phyloP scores from a whole-genome alignment of 2,888 invertebrate genomes.

The Agrotis ipsilon region DNA sequence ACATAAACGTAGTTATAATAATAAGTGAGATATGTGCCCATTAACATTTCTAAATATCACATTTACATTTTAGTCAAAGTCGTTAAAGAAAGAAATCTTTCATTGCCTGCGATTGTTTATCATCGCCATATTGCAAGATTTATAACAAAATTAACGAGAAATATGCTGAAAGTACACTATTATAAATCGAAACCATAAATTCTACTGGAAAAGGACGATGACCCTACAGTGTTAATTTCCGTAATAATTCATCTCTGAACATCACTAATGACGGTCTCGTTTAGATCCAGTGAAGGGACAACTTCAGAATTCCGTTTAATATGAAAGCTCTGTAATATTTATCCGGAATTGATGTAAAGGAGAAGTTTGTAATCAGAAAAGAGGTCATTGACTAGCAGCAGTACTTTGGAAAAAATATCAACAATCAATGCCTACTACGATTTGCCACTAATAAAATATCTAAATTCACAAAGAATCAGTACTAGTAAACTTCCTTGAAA shows the following conservation, averaged over 20 bases:
- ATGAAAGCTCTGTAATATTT: conserved; percentile 1
- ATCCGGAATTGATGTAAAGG: no score
- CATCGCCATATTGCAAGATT: neutral
- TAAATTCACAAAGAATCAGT: no score
- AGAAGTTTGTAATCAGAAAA: no score
- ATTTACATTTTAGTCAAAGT: neutral
- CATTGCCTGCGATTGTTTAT: no score
- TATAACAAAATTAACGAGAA: neutral
- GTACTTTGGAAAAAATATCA: no score
- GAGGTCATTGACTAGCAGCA: no score
- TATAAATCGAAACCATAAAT: conserved; percentile 40
- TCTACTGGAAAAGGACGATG: conserved; percentile 9
- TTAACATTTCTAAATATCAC: no score
- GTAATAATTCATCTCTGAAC: conserved; percentile 53
- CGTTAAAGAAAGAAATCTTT: neutral
- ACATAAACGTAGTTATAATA: no score
- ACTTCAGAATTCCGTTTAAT: conserved; percentile 14
- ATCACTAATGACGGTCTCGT: conserved; percentile 42
- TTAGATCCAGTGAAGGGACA: conserved; percentile 1
- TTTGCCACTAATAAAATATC: no score
- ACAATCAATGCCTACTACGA: no score
- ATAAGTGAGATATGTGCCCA: no score
- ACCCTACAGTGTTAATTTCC: conserved; percentile 44
- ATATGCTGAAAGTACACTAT: neutral
- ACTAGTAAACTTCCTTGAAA: no score